A percentile compares a stretch with the other conserved stretches of the same genome.
These are phyloP conservation scores for Rhynchonycteris naso DNA, from an alignment of 2,797 vertebrate genomes.

Conservation along the genomic window DNA sequence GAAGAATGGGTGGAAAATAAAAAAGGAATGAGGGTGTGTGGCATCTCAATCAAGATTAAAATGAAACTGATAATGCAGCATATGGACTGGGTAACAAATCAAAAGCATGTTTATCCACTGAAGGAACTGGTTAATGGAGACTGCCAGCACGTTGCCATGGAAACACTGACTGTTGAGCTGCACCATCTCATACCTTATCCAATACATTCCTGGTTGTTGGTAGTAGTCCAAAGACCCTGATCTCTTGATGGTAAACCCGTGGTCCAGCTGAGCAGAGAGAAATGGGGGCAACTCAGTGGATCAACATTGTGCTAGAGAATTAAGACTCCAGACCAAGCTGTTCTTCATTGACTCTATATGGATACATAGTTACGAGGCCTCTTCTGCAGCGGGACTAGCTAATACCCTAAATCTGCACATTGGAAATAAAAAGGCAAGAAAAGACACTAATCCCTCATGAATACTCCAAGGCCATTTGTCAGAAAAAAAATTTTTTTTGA, in stretches of 20 bases:
- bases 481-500: constrained; percentile 55
- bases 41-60: constrained; percentile 90
- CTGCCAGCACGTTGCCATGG: constrained; percentile 97
- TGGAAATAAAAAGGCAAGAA: constrained; percentile 68
- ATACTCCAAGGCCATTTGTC: constrained; percentile 75
- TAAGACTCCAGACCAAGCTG: constrained; percentile 88
- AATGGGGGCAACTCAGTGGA: constrained; percentile 94
- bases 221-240: constrained; percentile 99
- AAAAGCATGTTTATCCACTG: constrained; percentile 91
- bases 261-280: constrained; percentile 97
- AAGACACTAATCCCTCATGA: constrained; percentile 71
- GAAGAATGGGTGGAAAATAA: constrained; percentile 87
- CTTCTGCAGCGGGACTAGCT: constrained; percentile 84
- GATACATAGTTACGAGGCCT: constrained; percentile 68
- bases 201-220: constrained; percentile 97
- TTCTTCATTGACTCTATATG: constrained; percentile 84
- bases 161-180: constrained; percentile 92
- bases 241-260: constrained; percentile 98
- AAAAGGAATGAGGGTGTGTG: constrained; percentile 88
- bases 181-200: constrained; percentile 97
- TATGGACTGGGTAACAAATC: constrained; percentile 89
- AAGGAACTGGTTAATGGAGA: constrained; percentile 92
- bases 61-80: constrained; percentile 91
- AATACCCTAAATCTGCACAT: constrained; percentile 76
- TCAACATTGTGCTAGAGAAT: constrained; percentile 89